Evolutionary conservation across 1,140 invertebrate species (phyloP).

Genomic region (Monomorium pharaonis): DNA sequence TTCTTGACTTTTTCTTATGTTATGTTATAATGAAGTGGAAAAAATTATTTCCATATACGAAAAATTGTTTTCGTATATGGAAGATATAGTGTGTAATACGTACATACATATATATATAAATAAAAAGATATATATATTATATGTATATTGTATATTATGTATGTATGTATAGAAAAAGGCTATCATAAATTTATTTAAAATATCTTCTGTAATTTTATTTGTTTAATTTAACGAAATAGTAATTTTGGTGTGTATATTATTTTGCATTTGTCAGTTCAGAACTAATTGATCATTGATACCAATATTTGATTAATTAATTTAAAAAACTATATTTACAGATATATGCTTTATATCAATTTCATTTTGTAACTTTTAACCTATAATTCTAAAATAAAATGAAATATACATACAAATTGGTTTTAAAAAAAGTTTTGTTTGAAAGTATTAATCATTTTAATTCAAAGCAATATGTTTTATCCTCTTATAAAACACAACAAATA

Average conservation of each 20-base stretch:
- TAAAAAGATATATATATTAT: background rate
- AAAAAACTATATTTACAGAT: background rate
- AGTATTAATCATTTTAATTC: background rate
- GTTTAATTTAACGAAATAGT: background rate
- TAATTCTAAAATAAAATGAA: background rate
- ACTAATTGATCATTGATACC: background rate
- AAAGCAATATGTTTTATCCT: background rate
- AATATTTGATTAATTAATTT: background rate
- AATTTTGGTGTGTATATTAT: slow-evolving; percentile 6
- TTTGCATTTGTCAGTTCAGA: slow-evolving; percentile 29
- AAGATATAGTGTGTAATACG: background rate
- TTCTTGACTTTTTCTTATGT: background rate
- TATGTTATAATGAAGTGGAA: background rate
- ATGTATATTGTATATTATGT: background rate
- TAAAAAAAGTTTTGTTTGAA: slow-evolving; percentile 9
- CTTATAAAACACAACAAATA: background rate
- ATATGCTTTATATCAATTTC: background rate
- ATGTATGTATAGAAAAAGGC: background rate
- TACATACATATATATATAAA: background rate
- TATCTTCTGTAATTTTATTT: background rate
- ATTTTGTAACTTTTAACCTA: background rate
- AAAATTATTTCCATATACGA: slow-evolving; percentile 28
- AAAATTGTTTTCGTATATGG: slow-evolving; percentile 15
- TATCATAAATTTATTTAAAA: slow-evolving; percentile 3
- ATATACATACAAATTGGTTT: background rate